Evolutionary conservation across 1,140 invertebrate genomes (phyloP).

Genomic region (Drosophila arizonae): DNA sequence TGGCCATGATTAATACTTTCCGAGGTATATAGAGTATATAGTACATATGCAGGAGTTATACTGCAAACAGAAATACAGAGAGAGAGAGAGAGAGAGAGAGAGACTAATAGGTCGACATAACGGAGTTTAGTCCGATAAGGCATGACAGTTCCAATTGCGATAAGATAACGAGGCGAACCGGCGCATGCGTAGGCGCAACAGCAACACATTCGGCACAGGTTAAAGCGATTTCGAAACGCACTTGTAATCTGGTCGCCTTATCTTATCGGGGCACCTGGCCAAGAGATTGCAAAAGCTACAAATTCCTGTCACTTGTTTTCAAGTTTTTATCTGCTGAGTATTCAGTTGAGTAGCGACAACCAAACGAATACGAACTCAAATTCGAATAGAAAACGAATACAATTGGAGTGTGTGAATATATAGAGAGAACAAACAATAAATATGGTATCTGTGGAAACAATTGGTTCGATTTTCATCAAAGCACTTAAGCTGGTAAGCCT

Average conservation of each 20-base stretch:
- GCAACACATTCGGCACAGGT: slow-evolving; percentile 18
- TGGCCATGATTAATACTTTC: slow-evolving; percentile 61
- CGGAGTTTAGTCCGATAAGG: slow-evolving; percentile 25
- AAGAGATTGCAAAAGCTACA: slow-evolving; percentile 75
- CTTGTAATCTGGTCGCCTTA: slow-evolving; percentile 59
- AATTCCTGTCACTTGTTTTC: slow-evolving; percentile 52
- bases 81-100: neutral
- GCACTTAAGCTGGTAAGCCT: slow-evolving; percentile 89
- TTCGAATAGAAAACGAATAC: slow-evolving; percentile 14
- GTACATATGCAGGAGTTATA: slow-evolving; percentile 11
- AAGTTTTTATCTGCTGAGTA: slow-evolving; percentile 43
- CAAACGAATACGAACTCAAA: slow-evolving; percentile 65
- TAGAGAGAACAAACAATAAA: slow-evolving; percentile 71
- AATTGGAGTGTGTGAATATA: slow-evolving; percentile 9
- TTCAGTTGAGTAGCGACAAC: slow-evolving; percentile 73
- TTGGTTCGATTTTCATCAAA: slow-evolving; percentile 90
- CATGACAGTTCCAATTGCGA: slow-evolving; percentile 26
- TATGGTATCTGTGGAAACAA: slow-evolving; percentile 89
- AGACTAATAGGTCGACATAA: slow-evolving; percentile 1
- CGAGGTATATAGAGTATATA: neutral
- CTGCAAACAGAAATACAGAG: neutral
- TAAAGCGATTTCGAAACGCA: slow-evolving; percentile 65
- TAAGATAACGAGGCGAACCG: slow-evolving; percentile 43
- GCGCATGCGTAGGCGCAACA: slow-evolving; percentile 60
- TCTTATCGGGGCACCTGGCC: slow-evolving; percentile 59